A percentile compares a stretch with the other conserved stretches of the same genome.
These are phyloP conservation scores for Volucella bombylans DNA, from an alignment of 2,888 invertebrate genomes.

Conservation along the genomic window DNA sequence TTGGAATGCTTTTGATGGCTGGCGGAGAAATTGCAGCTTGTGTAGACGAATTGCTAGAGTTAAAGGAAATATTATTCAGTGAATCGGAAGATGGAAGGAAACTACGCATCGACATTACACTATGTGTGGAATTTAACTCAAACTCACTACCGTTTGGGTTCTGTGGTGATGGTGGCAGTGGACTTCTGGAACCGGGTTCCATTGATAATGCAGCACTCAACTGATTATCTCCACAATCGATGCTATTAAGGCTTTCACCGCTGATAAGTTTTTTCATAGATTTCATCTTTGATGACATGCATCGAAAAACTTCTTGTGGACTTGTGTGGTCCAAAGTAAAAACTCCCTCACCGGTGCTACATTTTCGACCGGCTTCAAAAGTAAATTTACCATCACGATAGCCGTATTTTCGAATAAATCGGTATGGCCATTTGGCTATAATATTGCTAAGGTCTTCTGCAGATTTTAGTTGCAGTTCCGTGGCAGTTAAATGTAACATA, in stretches of 20 bases:
- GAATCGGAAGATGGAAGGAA: slow-evolving; percentile 81
- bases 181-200: slow-evolving; percentile 92
- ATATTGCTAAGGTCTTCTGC: slow-evolving; percentile 86
- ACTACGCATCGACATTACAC: slow-evolving; percentile 79
- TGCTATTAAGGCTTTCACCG: slow-evolving; percentile 86
- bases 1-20: slow-evolving; percentile 79
- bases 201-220: slow-evolving; percentile 89
- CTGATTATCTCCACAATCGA: slow-evolving; percentile 89
- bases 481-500: slow-evolving; percentile 88
- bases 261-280: slow-evolving; percentile 92
- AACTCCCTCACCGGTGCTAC: slow-evolving; percentile 92
- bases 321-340: slow-evolving; percentile 91
- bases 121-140: slow-evolving; percentile 81
- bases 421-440: slow-evolving; percentile 91
- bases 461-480: slow-evolving; percentile 88
- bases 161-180: slow-evolving; percentile 87
- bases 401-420: slow-evolving; percentile 92
- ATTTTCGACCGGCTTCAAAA: slow-evolving; percentile 93
- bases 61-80: slow-evolving; percentile 78
- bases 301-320: slow-evolving; percentile 91
- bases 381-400: slow-evolving; percentile 93
- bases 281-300: slow-evolving; percentile 92
- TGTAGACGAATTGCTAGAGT: slow-evolving; percentile 72
- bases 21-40: slow-evolving; percentile 51
- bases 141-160: slow-evolving; percentile 79